phyloP scores from a whole-genome alignment of 1,140 invertebrate species.

The Pseudomyrmex gracilis region DNA sequence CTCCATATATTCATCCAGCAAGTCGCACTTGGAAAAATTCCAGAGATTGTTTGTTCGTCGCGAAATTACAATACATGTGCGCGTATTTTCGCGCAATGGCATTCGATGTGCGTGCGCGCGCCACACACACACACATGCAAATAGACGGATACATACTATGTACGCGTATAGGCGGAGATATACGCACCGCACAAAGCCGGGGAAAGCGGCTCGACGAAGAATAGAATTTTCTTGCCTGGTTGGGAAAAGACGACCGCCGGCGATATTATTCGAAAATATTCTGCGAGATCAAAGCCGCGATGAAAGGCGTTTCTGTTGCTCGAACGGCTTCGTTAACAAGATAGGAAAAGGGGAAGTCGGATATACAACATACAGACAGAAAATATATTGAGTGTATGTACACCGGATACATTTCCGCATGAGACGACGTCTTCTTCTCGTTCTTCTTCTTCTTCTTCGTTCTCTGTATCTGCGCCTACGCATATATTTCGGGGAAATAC shows the following conservation, averaged over 20 bases:
- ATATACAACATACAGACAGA: constrained; percentile 25
- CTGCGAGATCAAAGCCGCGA: constrained; percentile 69
- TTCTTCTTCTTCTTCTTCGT: background rate
- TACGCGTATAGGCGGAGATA: no score
- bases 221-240: constrained; percentile 65
- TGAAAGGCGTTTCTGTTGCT: constrained; percentile 71
- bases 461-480: background rate
- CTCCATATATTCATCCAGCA: background rate
- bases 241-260: constrained; percentile 51
- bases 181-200: constrained; percentile 40
- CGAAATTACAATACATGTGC: constrained; percentile 27
- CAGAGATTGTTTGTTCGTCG: background rate
- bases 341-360: constrained; percentile 32
- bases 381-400: constrained; percentile 51
- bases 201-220: constrained; percentile 40
- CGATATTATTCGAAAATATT: constrained; percentile 73
- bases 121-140: no score
- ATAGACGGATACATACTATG: no score
- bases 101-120: background rate
- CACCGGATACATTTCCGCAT: constrained; percentile 47
- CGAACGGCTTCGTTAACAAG: constrained; percentile 68
- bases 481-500: background rate
- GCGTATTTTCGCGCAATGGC: background rate
- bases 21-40: background rate
- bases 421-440: constrained; percentile 30